phyloP scores from a whole-genome alignment of 2,888 invertebrate species.

The Acleris laterana region DNA sequence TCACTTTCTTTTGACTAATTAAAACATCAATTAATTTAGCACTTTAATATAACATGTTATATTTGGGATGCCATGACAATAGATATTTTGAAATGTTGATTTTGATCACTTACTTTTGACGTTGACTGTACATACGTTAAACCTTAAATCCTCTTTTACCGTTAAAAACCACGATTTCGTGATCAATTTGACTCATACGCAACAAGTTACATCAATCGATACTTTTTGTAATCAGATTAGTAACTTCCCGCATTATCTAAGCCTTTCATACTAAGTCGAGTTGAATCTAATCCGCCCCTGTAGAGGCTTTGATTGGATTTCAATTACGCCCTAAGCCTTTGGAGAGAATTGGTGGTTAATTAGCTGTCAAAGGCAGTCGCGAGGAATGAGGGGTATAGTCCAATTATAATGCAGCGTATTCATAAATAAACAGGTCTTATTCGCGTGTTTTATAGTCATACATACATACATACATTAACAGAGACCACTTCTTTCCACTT shows the following conservation, averaged over 20 bases:
- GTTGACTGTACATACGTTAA: too few species aligned
- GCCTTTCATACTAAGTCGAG: conserved; percentile 4
- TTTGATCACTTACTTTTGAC: too few species aligned
- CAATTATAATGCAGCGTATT: neutral
- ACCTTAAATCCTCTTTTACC: neutral
- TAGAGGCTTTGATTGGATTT: conserved; percentile 31
- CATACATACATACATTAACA: too few species aligned
- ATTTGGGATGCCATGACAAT: too few species aligned
- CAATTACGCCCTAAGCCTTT: conserved; percentile 29
- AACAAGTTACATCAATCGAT: neutral
- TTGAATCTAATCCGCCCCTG: conserved; percentile 13
- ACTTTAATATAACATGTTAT: too few species aligned
- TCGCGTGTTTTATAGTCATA: too few species aligned
- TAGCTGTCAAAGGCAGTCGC: conserved; percentile 28
- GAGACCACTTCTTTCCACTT: too few species aligned
- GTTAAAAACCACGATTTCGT: neutral
- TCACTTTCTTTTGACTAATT: too few species aligned
- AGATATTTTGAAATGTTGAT: too few species aligned
- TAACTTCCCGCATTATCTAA: neutral
- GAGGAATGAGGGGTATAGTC: neutral
- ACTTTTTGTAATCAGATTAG: neutral
- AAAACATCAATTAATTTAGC: too few species aligned
- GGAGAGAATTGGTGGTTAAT: conserved; percentile 29
- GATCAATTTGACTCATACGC: neutral
- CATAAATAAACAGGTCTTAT: too few species aligned